Evolutionary conservation across 2,888 invertebrate species (phyloP).

Genomic region (Apodemia duryi): DNA sequence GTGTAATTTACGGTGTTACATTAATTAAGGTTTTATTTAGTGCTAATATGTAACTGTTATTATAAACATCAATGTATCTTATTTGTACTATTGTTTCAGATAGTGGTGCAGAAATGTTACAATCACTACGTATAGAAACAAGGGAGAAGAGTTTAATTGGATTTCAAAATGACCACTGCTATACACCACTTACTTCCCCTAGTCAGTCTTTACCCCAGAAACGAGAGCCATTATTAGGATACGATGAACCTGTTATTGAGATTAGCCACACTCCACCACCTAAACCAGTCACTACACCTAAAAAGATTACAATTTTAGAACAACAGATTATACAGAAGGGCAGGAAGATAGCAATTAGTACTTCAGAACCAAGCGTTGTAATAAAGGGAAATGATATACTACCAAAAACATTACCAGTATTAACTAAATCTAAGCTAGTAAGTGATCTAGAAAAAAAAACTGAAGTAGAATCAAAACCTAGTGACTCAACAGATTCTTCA

Average conservation of each 20-base stretch:
- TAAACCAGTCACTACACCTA: constrained; percentile 61
- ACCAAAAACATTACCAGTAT: constrained; percentile 53
- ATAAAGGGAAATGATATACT: constrained; percentile 64
- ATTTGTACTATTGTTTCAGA: constrained; percentile 43
- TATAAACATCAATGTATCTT: neutral
- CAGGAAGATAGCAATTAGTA: constrained; percentile 62
- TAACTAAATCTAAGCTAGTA: constrained; percentile 50
- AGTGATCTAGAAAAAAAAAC: constrained; percentile 44
- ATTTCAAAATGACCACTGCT: constrained; percentile 89
- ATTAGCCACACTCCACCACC: constrained; percentile 65
- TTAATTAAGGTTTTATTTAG: no score
- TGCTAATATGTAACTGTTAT: no score
- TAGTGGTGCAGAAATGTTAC: constrained; percentile 74
- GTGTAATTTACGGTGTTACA: no score
- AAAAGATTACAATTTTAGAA: constrained; percentile 72
- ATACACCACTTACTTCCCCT: constrained; percentile 85
- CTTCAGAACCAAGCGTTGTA: constrained; percentile 52
- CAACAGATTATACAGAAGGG: constrained; percentile 74
- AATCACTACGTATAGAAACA: constrained; percentile 69
- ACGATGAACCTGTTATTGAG: constrained; percentile 68
- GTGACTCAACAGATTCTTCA: constrained; percentile 74
- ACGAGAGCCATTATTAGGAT: constrained; percentile 50
- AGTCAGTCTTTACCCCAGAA: constrained; percentile 66
- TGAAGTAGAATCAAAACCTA: constrained; percentile 55
- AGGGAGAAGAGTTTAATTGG: constrained; percentile 79